Percentiles rank a stretch among this genome's conserved stretches.
Evolutionary conservation across 1,140 invertebrate species (phyloP).

Genomic region (Cyrtorhinus lividipennis): DNA sequence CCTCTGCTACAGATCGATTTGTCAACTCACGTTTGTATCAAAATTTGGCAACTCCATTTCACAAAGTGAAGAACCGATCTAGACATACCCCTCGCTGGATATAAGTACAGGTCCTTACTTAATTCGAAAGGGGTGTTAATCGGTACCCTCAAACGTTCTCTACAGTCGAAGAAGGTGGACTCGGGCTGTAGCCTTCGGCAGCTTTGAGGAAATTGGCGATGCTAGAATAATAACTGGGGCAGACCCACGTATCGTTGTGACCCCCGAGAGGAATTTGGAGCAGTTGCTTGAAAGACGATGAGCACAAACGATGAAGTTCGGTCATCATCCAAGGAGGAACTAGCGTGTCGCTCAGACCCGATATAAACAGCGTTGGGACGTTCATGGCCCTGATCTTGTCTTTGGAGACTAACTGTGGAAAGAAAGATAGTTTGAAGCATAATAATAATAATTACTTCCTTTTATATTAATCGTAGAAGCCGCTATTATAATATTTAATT

Average conservation of each 20-base stretch:
- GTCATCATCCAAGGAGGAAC: slow-evolving; percentile 79
- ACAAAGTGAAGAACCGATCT: too few species aligned
- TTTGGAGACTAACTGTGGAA: slow-evolving; percentile 47
- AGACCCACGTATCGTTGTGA: slow-evolving; percentile 77
- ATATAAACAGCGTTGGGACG: slow-evolving; percentile 61
- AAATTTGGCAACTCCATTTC: too few species aligned
- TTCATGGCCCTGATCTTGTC: slow-evolving; percentile 49
- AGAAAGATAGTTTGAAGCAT: too few species aligned
- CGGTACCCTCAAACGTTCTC: background rate
- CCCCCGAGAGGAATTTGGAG: slow-evolving; percentile 56
- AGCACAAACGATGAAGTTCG: slow-evolving; percentile 53
- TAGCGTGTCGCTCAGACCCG: slow-evolving; percentile 63
- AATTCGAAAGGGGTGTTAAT: background rate
- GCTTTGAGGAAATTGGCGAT: background rate
- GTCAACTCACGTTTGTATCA: too few species aligned
- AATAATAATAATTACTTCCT: too few species aligned
- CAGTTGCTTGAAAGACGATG: slow-evolving; percentile 52
- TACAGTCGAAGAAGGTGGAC: background rate
- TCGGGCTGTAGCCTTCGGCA: background rate
- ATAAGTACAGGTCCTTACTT: too few species aligned
- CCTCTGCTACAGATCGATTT: too few species aligned
- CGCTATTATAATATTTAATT: background rate
- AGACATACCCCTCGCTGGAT: too few species aligned
- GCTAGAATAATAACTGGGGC: slow-evolving; percentile 24
- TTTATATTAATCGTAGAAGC: background rate